A percentile compares a stretch with the other conserved stretches of the same genome.
Evolutionary conservation across 2,797 vertebrate genomes (phyloP).

Genomic region (Enteromius thamalakanensis): DNA sequence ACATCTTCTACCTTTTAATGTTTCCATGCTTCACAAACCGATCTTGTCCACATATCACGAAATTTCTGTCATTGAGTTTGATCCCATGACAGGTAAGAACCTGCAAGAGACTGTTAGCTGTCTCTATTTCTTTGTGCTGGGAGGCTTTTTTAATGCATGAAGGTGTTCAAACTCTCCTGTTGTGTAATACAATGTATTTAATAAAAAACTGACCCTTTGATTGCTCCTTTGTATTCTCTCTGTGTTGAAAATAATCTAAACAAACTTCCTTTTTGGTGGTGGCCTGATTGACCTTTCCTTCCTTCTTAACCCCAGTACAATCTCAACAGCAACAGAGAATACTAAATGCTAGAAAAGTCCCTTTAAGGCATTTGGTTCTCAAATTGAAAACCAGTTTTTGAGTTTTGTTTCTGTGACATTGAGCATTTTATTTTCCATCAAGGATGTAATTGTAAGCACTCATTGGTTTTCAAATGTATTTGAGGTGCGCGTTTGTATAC

Average conservation of each 20-base stretch:
- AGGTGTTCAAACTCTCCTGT: constrained; percentile 36
- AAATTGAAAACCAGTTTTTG: constrained; percentile 28
- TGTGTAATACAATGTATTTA: constrained; percentile 17
- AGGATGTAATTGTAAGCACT: background rate
- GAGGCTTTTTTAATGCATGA: constrained; percentile 52
- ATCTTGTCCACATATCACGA: constrained; percentile 63
- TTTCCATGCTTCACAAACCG: constrained; percentile 54
- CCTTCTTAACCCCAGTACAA: constrained; percentile 18
- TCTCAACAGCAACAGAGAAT: background rate
- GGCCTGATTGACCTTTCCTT: constrained; percentile 37
- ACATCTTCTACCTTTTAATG: constrained; percentile 38
- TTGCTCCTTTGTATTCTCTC: constrained; percentile 22
- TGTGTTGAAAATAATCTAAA: constrained; percentile 26
- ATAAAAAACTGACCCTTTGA: constrained; percentile 31
- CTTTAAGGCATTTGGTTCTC: constrained; percentile 18
- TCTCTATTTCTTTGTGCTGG: constrained; percentile 46
- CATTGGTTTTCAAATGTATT: constrained; percentile 43
- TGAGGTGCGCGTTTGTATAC: constrained; percentile 38
- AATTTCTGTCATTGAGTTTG: constrained; percentile 70
- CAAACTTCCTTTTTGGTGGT: constrained; percentile 39
- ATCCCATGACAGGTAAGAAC: constrained; percentile 80
- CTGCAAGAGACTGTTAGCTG: constrained; percentile 20
- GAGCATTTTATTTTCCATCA: background rate
- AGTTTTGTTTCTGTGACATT: background rate
- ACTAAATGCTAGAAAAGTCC: background rate